Conservation (phyloP, 2,113 vertebrate species). For the Tiliqua scincoides region DNA sequence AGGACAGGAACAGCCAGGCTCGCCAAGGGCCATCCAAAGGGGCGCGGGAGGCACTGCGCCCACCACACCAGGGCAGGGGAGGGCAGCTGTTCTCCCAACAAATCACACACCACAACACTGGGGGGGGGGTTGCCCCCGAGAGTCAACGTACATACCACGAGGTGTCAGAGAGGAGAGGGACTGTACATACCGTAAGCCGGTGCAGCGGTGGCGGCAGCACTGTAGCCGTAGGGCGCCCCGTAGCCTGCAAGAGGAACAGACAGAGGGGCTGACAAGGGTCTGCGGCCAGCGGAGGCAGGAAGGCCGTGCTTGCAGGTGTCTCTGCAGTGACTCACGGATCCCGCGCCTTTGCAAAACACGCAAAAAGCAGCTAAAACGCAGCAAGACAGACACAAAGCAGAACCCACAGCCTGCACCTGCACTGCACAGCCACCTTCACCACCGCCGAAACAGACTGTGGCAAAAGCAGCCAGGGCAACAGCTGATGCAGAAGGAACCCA, state of each 20-base stretch:
- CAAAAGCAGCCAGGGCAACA: too few species aligned
- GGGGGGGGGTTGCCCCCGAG: constrained; percentile 56
- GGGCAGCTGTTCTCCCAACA: constrained; percentile 59
- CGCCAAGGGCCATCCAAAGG: constrained; percentile 72
- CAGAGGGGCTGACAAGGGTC: background rate
- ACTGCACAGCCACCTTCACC: too few species aligned
- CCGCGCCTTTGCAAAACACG: too few species aligned
- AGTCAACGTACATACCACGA: constrained; percentile 1
- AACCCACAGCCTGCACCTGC: too few species aligned
- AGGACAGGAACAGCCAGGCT: constrained; percentile 81
- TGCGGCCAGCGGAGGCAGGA: background rate
- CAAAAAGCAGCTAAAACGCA: background rate
- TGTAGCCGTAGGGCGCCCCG: constrained; percentile 94
- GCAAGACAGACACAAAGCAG: background rate
- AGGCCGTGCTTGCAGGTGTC: background rate
- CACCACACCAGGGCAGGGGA: constrained; percentile 59
- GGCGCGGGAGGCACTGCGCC: constrained; percentile 64
- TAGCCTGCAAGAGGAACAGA: constrained; percentile 84
- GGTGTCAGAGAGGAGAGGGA: constrained; percentile 27
- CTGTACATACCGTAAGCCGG: constrained; percentile 94
- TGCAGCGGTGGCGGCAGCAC: constrained; percentile 84
- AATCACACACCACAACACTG: constrained; percentile 59
- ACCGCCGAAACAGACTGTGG: too few species aligned
- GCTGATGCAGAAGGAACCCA: too few species aligned
- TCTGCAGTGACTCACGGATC: too few species aligned